A percentile compares a stretch with the other conserved stretches of the same genome.
Conservation (phyloP, 2,113 vertebrate species). For the Corythaixoides concolor region DNA sequence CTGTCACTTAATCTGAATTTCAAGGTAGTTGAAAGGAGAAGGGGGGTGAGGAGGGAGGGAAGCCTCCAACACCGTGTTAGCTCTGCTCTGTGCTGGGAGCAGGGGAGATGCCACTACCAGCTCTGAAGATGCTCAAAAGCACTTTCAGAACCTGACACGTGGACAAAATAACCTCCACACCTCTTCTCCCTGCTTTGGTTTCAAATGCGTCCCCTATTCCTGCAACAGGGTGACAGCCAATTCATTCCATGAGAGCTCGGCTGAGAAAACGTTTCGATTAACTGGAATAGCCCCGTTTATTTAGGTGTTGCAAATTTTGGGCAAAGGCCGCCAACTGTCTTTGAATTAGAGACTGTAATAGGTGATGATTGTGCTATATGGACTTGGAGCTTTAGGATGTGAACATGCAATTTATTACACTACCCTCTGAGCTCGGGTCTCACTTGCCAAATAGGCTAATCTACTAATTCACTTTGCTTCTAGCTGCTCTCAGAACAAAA, state of each 20-base stretch:
- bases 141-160: background rate
- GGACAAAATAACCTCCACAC: background rate
- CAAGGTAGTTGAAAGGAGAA: background rate
- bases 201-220: background rate
- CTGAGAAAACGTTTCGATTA: background rate
- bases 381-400: background rate
- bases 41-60: background rate
- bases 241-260: background rate
- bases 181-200: background rate
- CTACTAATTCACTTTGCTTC: conserved; percentile 37
- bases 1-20: background rate
- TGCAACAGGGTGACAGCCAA: background rate
- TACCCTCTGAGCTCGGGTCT: conserved; percentile 1
- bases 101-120: background rate
- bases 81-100: background rate
- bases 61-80: background rate
- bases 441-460: conserved; percentile 62
- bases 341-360: background rate
- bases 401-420: conserved; percentile 11
- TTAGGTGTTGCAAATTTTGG: conserved; percentile 27
- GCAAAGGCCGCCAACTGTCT: background rate
- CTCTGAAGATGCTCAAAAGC: background rate
- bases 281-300: background rate
- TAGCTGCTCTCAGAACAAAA: conserved; percentile 53
- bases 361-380: conserved; percentile 38